Conservation (phyloP, 2,888 invertebrate species). For the Drosophila parthenogenetica region DNA sequence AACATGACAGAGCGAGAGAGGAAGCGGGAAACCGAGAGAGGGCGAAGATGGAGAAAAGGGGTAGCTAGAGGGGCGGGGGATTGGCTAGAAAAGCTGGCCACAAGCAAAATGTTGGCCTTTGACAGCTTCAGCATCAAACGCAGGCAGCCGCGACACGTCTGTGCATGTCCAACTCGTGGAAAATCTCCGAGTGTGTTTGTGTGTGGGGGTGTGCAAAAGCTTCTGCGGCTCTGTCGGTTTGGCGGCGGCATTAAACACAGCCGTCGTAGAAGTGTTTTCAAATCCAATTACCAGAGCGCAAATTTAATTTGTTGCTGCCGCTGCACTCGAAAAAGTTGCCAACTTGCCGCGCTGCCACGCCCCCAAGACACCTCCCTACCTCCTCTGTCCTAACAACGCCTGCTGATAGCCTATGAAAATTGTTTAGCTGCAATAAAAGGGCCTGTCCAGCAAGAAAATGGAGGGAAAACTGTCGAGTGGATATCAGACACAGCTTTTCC, state of each 20-base stretch:
- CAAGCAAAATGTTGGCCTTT: slow-evolving; percentile 63
- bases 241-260: slow-evolving; percentile 76
- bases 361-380: background rate
- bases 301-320: slow-evolving; percentile 80
- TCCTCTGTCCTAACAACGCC: slow-evolving; percentile 4
- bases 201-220: slow-evolving; percentile 49
- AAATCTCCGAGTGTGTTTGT: slow-evolving; percentile 52
- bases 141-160: slow-evolving; percentile 48
- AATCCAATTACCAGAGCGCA: slow-evolving; percentile 80
- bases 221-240: slow-evolving; percentile 61
- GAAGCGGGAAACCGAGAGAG: background rate
- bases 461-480: slow-evolving; percentile 47
- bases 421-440: slow-evolving; percentile 78
- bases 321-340: slow-evolving; percentile 80
- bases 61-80: background rate
- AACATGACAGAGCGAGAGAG: slow-evolving; percentile 16
- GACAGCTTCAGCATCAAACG: slow-evolving; percentile 59
- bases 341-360: slow-evolving; percentile 58
- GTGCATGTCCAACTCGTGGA: slow-evolving; percentile 51
- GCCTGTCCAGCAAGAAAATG: slow-evolving; percentile 9
- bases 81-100: slow-evolving; percentile 30
- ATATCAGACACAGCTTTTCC: slow-evolving; percentile 59
- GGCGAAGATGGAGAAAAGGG: background rate
- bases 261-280: slow-evolving; percentile 77
- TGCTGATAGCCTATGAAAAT: slow-evolving; percentile 78